Evolutionary conservation across 2,113 vertebrate genomes (phyloP).

Genomic region (Corvus hawaiiensis): DNA sequence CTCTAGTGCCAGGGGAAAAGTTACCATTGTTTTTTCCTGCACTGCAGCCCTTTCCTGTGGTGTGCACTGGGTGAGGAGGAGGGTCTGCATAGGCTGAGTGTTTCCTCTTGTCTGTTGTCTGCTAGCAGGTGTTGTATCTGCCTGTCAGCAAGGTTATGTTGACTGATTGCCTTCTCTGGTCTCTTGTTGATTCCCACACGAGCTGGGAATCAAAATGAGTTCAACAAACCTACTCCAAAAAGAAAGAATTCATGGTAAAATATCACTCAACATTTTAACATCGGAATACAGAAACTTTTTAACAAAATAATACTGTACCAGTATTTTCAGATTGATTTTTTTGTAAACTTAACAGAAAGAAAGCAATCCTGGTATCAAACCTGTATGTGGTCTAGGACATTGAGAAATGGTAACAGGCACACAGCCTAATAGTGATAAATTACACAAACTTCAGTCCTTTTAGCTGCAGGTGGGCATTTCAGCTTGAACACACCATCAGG

Average conservation of each 20-base stretch:
- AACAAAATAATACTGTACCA: background rate
- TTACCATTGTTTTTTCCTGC: background rate
- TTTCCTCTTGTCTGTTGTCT: background rate
- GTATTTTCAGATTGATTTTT: background rate
- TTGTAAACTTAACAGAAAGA: background rate
- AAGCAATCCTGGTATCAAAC: background rate
- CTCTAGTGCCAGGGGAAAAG: background rate
- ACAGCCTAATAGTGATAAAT: background rate
- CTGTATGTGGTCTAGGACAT: background rate
- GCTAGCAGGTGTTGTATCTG: background rate
- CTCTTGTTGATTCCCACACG: background rate
- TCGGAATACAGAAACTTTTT: background rate
- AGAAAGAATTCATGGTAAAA: background rate
- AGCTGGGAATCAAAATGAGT: background rate
- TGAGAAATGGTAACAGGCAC: background rate
- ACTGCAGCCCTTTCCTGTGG: background rate
- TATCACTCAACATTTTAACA: background rate
- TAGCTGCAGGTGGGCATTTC: background rate
- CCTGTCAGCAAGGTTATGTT: background rate
- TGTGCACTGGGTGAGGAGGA: background rate
- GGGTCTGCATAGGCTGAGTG: background rate
- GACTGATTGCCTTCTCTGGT: background rate
- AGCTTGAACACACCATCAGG: background rate
- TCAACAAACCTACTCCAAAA: background rate
- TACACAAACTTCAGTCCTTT: background rate